These are phyloP conservation scores for Pelobates fuscus DNA, from an alignment of 2,113 vertebrate genomes.

Conservation along the genomic window DNA sequence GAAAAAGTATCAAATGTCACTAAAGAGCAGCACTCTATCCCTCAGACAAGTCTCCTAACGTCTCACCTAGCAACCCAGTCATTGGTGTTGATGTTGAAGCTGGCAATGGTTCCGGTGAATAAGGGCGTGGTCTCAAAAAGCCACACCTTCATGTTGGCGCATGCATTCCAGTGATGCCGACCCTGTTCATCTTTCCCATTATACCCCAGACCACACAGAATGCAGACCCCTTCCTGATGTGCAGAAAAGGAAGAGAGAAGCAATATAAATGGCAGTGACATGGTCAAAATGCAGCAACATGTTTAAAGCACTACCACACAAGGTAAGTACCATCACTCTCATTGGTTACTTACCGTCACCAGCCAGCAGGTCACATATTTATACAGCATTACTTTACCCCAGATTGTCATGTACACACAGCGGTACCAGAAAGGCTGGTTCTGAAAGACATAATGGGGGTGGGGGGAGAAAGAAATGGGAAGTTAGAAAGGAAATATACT, in stretches of 20 bases:
- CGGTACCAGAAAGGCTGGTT: constrained; percentile 89
- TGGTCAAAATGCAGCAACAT: background rate
- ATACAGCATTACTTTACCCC: constrained; percentile 92
- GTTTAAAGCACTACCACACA: no score
- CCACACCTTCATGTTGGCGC: constrained; percentile 95
- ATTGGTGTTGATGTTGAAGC: constrained; percentile 97
- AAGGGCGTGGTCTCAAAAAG: constrained; percentile 90
- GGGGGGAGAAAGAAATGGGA: background rate
- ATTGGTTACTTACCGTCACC: constrained; percentile 90
- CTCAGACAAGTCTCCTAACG: background rate
- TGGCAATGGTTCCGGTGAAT: constrained; percentile 89
- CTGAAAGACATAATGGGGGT: constrained; percentile 68
- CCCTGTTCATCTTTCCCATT: constrained; percentile 73
- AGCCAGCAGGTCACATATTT: constrained; percentile 98
- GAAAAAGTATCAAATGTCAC: background rate
- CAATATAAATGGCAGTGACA: background rate
- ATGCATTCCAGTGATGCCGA: constrained; percentile 82
- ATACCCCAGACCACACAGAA: constrained; percentile 87
- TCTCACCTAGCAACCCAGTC: constrained; percentile 92
- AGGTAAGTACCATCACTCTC: no score
- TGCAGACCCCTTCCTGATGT: constrained; percentile 90
- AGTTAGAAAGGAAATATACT: no score
- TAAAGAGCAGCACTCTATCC: background rate
- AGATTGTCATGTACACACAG: constrained; percentile 87
- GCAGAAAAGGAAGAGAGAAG: background rate